A percentile compares a stretch with the other conserved stretches of the same genome.
These are phyloP conservation scores for Stigmatopora argus DNA, from an alignment of 2,113 vertebrate genomes.

Conservation along the genomic window DNA sequence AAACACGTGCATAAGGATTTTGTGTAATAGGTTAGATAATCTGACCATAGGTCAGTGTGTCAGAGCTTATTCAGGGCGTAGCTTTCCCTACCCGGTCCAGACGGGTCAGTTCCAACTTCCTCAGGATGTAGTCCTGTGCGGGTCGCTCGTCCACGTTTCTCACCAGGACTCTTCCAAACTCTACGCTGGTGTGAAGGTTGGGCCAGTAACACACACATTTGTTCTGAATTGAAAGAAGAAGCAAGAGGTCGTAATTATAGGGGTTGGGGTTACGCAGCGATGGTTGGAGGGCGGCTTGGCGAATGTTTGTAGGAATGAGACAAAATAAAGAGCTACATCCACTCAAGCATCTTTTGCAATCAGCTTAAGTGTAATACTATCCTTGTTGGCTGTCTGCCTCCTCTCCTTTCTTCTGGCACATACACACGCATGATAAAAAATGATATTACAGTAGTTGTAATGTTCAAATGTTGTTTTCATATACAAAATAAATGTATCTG, in stretches of 20 bases:
- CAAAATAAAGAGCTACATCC: constrained; percentile 36
- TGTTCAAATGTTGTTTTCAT: not conserved
- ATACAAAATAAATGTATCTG: not conserved
- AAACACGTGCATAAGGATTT: constrained; percentile 7
- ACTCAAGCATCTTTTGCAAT: constrained; percentile 54
- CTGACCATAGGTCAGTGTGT: constrained; percentile 41
- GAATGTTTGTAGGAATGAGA: constrained; percentile 26
- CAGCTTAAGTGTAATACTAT: constrained; percentile 60
- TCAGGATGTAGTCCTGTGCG: constrained; percentile 75
- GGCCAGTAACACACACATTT: constrained; percentile 86
- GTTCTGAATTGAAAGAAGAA: constrained; percentile 64
- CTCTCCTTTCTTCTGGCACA: not conserved
- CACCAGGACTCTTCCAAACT: constrained; percentile 70
- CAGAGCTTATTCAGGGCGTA: constrained; percentile 13
- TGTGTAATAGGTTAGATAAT: constrained; percentile 22
- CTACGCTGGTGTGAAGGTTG: constrained; percentile 63
- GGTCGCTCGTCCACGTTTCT: constrained; percentile 70
- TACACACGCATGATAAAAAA: not conserved
- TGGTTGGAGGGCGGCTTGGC: constrained; percentile 4
- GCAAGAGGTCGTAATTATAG: not conserved
- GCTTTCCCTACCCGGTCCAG: constrained; percentile 69
- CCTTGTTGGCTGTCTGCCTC: constrained; percentile 17
- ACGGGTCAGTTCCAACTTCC: constrained; percentile 75
- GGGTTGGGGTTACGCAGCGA: not conserved
- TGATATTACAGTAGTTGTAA: not conserved